Conservation (phyloP, 2,888 invertebrate genomes). For the Tipula helvola region DNA sequence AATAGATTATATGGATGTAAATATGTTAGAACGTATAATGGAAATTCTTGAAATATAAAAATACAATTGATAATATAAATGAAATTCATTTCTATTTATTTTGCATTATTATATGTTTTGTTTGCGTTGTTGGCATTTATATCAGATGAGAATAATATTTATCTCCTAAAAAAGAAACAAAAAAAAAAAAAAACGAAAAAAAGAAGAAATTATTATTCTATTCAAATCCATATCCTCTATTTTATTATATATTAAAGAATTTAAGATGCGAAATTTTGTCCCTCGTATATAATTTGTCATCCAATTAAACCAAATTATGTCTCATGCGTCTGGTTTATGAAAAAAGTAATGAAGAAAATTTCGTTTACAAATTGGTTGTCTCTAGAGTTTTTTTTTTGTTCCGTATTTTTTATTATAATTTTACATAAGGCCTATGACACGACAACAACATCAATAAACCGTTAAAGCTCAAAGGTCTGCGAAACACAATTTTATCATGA, state of each 20-base stretch:
- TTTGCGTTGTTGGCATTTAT: not conserved
- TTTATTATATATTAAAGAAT: not conserved
- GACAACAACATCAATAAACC: not conserved
- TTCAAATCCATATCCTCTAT: not conserved
- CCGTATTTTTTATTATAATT: not conserved
- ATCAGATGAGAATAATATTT: not conserved
- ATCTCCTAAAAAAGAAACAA: not conserved
- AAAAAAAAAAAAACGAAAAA: too few relatives aligned
- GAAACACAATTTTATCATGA: not conserved
- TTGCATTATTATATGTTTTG: not conserved
- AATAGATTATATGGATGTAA: not conserved
- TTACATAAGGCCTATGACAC: not conserved
- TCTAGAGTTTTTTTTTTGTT: not conserved
- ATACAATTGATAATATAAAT: not conserved
- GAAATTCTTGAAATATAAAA: not conserved
- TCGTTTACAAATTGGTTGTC: not conserved
- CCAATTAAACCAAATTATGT: not conserved
- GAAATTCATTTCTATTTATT: not conserved
- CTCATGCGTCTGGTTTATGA: not conserved
- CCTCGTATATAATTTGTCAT: not conserved
- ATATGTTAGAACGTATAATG: not conserved
- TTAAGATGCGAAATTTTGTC: not conserved
- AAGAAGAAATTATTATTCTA: not conserved
- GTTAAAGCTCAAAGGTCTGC: too few relatives aligned
- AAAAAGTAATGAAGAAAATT: not conserved